phyloP scores from a whole-genome alignment of 2,888 invertebrate genomes.

The Erebia aethiops region DNA sequence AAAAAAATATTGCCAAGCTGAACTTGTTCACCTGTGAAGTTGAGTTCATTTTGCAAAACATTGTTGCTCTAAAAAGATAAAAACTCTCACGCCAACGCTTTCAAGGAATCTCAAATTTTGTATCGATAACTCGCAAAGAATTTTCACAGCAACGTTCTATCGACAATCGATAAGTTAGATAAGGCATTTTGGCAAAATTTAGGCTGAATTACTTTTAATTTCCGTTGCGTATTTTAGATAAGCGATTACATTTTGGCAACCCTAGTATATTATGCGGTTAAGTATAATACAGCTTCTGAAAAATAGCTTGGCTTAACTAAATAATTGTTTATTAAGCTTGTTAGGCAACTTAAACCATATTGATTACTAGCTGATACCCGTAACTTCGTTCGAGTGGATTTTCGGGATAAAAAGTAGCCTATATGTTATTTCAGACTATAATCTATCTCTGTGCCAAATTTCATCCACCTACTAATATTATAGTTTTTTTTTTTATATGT shows the following conservation, averaged over 20 bases:
- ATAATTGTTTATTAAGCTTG: conserved; percentile 25
- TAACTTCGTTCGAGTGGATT: not conserved
- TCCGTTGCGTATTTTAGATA: conserved; percentile 36
- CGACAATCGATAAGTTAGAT: conserved; percentile 11
- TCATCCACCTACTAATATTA: too few species aligned
- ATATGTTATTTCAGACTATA: too few species aligned
- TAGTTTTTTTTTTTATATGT: too few species aligned
- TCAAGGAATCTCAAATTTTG: not conserved
- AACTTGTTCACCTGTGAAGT: not conserved
- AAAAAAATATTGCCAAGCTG: too few species aligned
- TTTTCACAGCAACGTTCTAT: conserved; percentile 4
- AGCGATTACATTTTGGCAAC: conserved; percentile 32
- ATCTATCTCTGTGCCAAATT: too few species aligned
- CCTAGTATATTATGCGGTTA: conserved; percentile 26
- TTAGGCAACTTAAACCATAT: conserved; percentile 7
- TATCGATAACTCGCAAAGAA: not conserved
- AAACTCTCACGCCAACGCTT: not conserved
- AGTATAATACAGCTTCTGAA: conserved; percentile 25
- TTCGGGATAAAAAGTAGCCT: too few species aligned
- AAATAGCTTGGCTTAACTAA: conserved; percentile 34
- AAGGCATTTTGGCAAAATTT: conserved; percentile 24
- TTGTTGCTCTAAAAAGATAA: not conserved
- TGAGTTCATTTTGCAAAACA: not conserved
- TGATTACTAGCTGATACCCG: not conserved
- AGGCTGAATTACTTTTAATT: conserved; percentile 35